A percentile compares a stretch with the other conserved stretches of the same genome.
phyloP scores from a whole-genome alignment of 2,113 vertebrate genomes.

The Percina caprodes region DNA sequence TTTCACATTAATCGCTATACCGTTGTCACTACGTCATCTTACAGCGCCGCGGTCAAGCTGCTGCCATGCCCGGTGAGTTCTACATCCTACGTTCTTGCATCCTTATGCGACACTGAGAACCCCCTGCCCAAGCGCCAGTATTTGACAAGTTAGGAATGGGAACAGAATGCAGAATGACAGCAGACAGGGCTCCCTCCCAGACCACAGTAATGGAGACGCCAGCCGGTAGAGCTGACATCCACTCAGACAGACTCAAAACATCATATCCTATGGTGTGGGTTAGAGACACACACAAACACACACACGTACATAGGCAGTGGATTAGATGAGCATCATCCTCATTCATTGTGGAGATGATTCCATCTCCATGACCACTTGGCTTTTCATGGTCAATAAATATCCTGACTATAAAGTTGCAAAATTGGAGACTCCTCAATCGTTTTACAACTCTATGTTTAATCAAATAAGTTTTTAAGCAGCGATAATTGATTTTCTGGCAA shows the following conservation, averaged over 20 bases:
- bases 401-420: not conserved
- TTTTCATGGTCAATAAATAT: slow-evolving; percentile 51
- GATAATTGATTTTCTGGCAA: not conserved
- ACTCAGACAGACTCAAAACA: slow-evolving; percentile 39
- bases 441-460: too few relatives aligned
- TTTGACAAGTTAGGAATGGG: too few relatives aligned
- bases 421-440: not conserved
- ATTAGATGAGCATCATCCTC: slow-evolving; percentile 62
- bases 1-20: too few relatives aligned
- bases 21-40: too few relatives aligned
- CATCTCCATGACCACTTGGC: slow-evolving; percentile 65
- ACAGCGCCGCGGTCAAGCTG: too few relatives aligned
- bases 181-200: slow-evolving; percentile 39
- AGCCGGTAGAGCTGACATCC: slow-evolving; percentile 57
- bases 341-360: slow-evolving; percentile 58
- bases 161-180: slow-evolving; percentile 33
- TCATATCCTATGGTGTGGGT: slow-evolving; percentile 16
- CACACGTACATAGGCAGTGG: slow-evolving; percentile 39
- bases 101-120: too few relatives aligned
- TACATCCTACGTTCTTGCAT: too few relatives aligned
- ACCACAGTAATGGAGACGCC: slow-evolving; percentile 62
- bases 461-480: not conserved
- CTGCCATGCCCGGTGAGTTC: too few relatives aligned
- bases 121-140: too few relatives aligned
- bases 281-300: slow-evolving; percentile 27